Evolutionary conservation across 2,797 vertebrate species (phyloP).

Genomic region (Choloepus didactylus): DNA sequence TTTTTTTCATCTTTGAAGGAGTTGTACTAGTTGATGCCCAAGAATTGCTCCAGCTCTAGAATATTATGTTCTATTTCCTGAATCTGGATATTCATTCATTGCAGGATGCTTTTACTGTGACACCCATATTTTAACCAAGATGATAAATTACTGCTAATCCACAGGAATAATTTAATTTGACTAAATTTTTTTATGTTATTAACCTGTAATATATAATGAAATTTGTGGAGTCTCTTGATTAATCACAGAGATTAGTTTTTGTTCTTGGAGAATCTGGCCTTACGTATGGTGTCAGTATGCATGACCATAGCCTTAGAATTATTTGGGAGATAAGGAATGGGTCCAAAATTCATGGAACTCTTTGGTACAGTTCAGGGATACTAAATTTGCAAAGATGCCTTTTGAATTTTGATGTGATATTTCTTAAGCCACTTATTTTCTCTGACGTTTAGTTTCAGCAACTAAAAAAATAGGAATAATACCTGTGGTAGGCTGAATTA

Average conservation of each 20-base stretch:
- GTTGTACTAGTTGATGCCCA: neutral
- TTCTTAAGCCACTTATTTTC: conserved; percentile 13
- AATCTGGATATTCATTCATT: neutral
- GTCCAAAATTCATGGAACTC: neutral
- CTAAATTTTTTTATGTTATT: conserved; percentile 21
- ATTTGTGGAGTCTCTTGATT: neutral
- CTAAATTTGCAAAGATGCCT: neutral
- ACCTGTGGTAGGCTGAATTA: neutral
- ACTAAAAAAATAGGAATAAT: neutral
- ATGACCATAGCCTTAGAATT: neutral
- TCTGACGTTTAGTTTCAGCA: neutral
- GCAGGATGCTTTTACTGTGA: neutral
- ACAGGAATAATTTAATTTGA: conserved; percentile 29
- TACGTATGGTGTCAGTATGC: neutral
- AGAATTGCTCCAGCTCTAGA: neutral
- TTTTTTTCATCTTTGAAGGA: neutral
- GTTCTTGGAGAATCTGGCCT: neutral
- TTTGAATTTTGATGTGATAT: conserved; percentile 13
- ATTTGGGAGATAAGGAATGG: neutral
- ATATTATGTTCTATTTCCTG: neutral
- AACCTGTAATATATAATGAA: conserved; percentile 3
- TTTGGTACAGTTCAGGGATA: neutral
- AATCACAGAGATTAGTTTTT: neutral
- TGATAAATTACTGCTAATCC: conserved; percentile 12
- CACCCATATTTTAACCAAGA: neutral